A percentile compares a stretch with the other conserved stretches of the same genome.
Conservation (phyloP, 2,797 vertebrate genomes). For the Staurois parvus region DNA sequence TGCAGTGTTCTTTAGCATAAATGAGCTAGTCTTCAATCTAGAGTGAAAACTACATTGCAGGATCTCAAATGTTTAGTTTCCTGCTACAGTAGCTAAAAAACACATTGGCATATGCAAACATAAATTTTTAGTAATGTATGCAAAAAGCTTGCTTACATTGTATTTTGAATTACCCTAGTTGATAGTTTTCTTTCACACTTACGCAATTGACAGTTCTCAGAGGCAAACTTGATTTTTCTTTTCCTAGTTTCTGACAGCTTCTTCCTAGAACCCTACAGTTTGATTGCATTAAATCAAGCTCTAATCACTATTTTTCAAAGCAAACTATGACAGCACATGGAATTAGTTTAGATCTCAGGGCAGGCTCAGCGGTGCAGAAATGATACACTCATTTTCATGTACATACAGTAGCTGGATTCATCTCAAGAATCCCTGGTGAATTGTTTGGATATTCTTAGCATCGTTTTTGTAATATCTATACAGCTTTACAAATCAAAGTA, state of each 20-base stretch:
- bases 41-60: neutral
- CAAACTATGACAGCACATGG: constrained; percentile 26
- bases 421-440: constrained; percentile 7
- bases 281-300: constrained; percentile 31
- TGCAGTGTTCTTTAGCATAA: neutral
- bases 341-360: constrained; percentile 34
- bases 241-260: constrained; percentile 29
- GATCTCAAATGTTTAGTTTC: neutral
- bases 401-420: neutral
- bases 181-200: constrained; percentile 22
- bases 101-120: neutral
- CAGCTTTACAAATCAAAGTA: neutral
- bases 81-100: neutral
- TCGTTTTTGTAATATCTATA: constrained; percentile 1
- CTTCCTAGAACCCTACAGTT: constrained; percentile 45
- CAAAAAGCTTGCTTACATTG: constrained; percentile 36
- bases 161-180: constrained; percentile 31
- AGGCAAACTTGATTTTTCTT: constrained; percentile 30
- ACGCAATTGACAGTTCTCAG: constrained; percentile 40
- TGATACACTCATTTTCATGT: constrained; percentile 35
- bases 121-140: constrained; percentile 21
- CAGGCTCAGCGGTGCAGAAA: constrained; percentile 13
- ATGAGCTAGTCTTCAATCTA: neutral
- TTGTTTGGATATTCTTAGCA: constrained; percentile 4
- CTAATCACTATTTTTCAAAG: constrained; percentile 57